Evolutionary conservation across 2,888 invertebrate genomes (phyloP), one percentile per base, ranked within the genome.

Genomic region (Tubulanus polymorphus): DNA sequence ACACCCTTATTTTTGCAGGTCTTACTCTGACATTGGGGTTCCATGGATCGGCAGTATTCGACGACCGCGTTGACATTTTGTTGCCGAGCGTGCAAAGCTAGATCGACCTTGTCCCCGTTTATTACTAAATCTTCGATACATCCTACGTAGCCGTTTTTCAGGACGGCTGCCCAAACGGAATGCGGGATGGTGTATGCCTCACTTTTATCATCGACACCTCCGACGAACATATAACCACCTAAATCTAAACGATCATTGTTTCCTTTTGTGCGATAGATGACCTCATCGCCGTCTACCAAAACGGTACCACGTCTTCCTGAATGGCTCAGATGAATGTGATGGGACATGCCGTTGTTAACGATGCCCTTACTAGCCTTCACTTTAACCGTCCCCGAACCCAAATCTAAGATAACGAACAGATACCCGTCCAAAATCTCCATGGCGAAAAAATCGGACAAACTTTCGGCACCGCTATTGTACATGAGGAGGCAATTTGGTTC

Each of bases 341-440:
- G 97, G 91, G 94, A 93, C 48, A 87, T 85, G 1, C 93, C 91
- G 72, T 96, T 95, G 72, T 93, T 92, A 3, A 96, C 88, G 47
- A 75, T 67, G 48, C 89, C 82, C 28, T 76, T 66, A 0, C 91
- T 91, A 0, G 90, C 90, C 67, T 91, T 69, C 32, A 71, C 67
- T 52, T 71, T 74, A 28, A 90, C 86, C 0, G 91, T 87, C 0
- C 95, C 95, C 2, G 93, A 91, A 0, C 96, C 96, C 48, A 96
- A 84, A 75, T 95, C 93, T 70, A 94, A 69, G 69, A 95, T 90
- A 25, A 95, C 86, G 81, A 91, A 94, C 62, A 97, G 87, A 77
- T 94, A 91, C 0, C 96, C 94, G 65, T 91, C 92, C 63, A 95
- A 84, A 66, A 97, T 84, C 80, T 97, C 97, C 65, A 97, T 88